Percentiles rank a stretch among this genome's conserved stretches.
Conservation (phyloP, 2,888 invertebrate genomes). For the Calliphora vomitoria region DNA sequence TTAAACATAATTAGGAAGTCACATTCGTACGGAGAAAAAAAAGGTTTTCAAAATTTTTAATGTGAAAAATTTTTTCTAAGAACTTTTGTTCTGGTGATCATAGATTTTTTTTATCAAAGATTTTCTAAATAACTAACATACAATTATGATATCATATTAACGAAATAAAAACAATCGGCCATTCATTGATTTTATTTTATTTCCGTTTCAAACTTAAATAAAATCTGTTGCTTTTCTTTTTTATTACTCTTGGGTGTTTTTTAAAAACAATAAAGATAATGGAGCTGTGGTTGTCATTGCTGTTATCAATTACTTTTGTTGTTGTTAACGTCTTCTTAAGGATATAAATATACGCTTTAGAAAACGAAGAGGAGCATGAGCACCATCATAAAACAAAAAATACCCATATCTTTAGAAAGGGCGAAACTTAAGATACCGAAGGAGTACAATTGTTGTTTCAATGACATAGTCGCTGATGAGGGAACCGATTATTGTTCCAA, state of each 20-base stretch:
- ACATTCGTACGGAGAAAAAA: too few species aligned
- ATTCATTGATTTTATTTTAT: constrained; percentile 76
- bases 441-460: constrained; percentile 98
- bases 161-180: too few species aligned
- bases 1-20: too few species aligned
- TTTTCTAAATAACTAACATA: too few species aligned
- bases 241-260: constrained; percentile 81
- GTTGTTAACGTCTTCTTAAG: constrained; percentile 73
- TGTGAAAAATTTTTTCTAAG: too few species aligned
- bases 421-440: constrained; percentile 99
- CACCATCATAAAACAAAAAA: constrained; percentile 99
- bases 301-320: constrained; percentile 76
- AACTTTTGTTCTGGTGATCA: too few species aligned
- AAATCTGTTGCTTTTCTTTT: constrained; percentile 77
- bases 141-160: too few species aligned
- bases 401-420: constrained; percentile 98
- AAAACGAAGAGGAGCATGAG: constrained; percentile 98
- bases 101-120: too few species aligned
- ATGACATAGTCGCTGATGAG: constrained; percentile 97
- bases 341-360: constrained; percentile 86
- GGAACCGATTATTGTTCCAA: constrained; percentile 98
- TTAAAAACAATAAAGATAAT: constrained; percentile 84
- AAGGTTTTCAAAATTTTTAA: too few species aligned
- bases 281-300: constrained; percentile 78
- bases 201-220: constrained; percentile 81